phyloP scores from a whole-genome alignment of 2,113 vertebrate genomes.

The Pungitius pungitius region DNA sequence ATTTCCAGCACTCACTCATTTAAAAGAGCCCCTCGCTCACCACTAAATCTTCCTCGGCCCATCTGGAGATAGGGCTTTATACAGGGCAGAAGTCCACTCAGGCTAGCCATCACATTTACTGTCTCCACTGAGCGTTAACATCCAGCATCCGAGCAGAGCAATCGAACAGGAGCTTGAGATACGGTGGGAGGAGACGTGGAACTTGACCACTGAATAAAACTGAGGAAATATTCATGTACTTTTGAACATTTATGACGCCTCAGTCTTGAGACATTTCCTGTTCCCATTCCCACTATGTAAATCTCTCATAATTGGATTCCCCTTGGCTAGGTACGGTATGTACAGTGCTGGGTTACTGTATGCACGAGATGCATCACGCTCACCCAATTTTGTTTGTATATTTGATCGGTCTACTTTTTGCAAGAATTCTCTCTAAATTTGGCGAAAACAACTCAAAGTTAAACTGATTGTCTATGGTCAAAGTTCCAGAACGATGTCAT shows the following conservation, averaged over 20 bases:
- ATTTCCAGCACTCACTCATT: constrained; percentile 76
- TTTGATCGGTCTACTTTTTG: neutral
- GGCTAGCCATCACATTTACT: constrained; percentile 68
- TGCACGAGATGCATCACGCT: neutral
- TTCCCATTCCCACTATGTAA: neutral
- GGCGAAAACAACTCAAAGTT: neutral
- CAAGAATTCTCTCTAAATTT: neutral
- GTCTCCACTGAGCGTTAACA: constrained; percentile 63
- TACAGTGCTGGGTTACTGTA: neutral
- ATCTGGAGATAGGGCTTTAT: constrained; percentile 64
- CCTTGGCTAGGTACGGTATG: neutral
- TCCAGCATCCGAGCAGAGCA: constrained; percentile 24
- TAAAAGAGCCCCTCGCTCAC: constrained; percentile 67
- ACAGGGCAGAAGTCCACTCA: constrained; percentile 68
- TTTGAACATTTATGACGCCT: neutral
- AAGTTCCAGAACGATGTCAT: neutral
- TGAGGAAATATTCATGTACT: neutral
- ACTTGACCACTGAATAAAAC: neutral
- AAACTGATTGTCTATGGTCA: neutral
- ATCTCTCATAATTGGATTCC: neutral
- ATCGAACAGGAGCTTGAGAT: constrained; percentile 48
- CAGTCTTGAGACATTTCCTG: neutral
- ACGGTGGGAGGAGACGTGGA: constrained; percentile 4
- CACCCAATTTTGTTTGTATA: neutral
- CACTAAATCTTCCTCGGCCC: constrained; percentile 74